Evolutionary conservation across 2,888 invertebrate genomes (phyloP).

Genomic region (Salticus scenicus): DNA sequence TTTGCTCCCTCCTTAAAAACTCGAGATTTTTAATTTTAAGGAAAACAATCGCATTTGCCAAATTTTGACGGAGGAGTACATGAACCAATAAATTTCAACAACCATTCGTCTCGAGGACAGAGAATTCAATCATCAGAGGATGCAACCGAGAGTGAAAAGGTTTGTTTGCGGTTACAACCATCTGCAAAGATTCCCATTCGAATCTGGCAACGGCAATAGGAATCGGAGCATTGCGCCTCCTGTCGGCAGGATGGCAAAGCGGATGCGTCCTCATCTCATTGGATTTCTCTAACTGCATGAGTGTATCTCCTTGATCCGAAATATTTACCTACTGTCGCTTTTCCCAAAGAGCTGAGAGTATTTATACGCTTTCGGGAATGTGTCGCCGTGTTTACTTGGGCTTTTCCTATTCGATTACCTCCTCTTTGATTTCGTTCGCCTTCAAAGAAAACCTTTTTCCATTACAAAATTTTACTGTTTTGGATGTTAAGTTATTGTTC

Average conservation of each 20-base stretch:
- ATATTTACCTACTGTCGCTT: constrained; percentile 60
- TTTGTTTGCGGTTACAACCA: constrained; percentile 47
- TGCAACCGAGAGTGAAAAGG: constrained; percentile 64
- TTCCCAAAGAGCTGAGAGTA: constrained; percentile 30
- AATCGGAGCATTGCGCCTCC: constrained; percentile 54
- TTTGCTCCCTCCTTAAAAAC: too few species aligned
- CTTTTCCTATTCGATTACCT: constrained; percentile 24
- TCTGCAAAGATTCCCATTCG: constrained; percentile 48
- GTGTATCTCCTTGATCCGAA: constrained; percentile 42
- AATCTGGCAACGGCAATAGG: constrained; percentile 39
- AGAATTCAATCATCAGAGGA: constrained; percentile 55
- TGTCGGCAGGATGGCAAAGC: constrained; percentile 29
- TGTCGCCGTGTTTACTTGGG: constrained; percentile 50
- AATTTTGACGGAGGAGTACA: too few species aligned
- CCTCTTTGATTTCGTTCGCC: constrained; percentile 34
- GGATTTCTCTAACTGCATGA: constrained; percentile 25
- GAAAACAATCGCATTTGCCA: too few species aligned
- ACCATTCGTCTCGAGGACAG: constrained; percentile 30
- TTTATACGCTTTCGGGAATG: constrained; percentile 37
- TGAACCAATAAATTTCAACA: constrained; percentile 47
- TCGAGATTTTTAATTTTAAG: background rate
- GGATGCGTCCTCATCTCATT: constrained; percentile 53
- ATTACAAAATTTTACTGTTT: background rate
- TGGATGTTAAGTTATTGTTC: background rate
- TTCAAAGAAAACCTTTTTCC: constrained; percentile 38